Evolutionary conservation across 2,797 vertebrate species (phyloP).

Genomic region (Chelidonichthys spinosus): DNA sequence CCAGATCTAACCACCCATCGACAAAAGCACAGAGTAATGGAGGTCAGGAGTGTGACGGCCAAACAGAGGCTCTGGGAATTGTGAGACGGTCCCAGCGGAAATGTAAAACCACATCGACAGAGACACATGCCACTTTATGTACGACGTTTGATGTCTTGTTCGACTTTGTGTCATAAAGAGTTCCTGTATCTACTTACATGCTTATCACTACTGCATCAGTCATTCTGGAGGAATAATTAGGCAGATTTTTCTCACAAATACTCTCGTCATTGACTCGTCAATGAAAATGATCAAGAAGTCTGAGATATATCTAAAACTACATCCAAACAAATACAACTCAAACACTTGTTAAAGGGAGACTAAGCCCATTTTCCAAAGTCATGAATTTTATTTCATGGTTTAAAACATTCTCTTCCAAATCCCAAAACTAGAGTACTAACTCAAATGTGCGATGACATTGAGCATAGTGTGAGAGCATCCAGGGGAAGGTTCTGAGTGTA

Average conservation of each 20-base stretch:
- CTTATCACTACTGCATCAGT: neutral
- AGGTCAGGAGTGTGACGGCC: conserved; percentile 28
- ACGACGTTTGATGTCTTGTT: neutral
- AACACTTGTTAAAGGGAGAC: neutral
- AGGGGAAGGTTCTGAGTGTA: too few relatives aligned
- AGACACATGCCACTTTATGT: neutral
- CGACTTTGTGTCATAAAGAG: neutral
- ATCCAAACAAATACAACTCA: neutral
- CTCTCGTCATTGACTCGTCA: neutral
- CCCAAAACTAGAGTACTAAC: too few relatives aligned
- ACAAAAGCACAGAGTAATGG: conserved; percentile 39
- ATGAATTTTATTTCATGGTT: too few relatives aligned
- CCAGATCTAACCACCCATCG: neutral
- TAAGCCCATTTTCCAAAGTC: too few relatives aligned
- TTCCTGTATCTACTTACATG: neutral
- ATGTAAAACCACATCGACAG: neutral
- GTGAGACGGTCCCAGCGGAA: neutral
- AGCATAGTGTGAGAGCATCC: too few relatives aligned
- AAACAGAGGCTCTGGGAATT: neutral
- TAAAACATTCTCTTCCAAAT: too few relatives aligned
- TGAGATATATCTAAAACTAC: neutral
- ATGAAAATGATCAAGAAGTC: neutral
- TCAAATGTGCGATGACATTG: too few relatives aligned
- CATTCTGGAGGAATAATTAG: neutral
- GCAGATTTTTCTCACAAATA: neutral